Evolutionary conservation across 2,888 invertebrate species (phyloP), one percentile per base, ranked within the genome.

Genomic region (Deilephila porcellus): DNA sequence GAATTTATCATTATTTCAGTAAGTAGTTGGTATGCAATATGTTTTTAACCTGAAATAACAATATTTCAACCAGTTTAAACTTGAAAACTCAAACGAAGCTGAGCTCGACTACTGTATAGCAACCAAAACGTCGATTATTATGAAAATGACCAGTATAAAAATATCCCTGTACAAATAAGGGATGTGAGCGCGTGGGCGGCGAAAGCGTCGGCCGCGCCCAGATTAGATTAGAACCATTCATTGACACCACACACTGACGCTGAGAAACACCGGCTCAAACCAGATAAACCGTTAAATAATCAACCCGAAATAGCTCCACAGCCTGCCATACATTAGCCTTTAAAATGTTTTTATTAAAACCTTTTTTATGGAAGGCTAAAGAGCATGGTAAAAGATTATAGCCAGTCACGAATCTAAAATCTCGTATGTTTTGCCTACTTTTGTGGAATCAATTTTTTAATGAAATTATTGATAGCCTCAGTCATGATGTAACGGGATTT

Each of bases 211-310:
- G 25, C n/a, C 4, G 14, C 34, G 29, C 8, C 20, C n/a, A 20
- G 45, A 45, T 64, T 37, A 64, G 20, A 37, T 56, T 3, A 34
- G 17, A 20, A 20, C 20, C 29, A 17, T 32, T 62, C 37, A 64
- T 25, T 64, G 37, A 45, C 64, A 64, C 37, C 64, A 45, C 37
- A 45, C 64, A n/a, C n/a, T n/a, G 64, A 20, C 32, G 19, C 19
- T 56, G n/a, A 45, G n/a, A 37, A n/a, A 20, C 4, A 20, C 11
- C n/a, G 45, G 37, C n/a, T 6, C 25, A 20, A 3, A 11, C 14
- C 11, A 37, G 64, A 45, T 64, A 64, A 64, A 20, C 64, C 64
- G 45, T n/a, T 64, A 19, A 62, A 56, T 56, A 45, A 45, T 20
- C 64, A 64, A 20, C 64, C 45, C 45, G 20, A 37, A 45, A 45